Evolutionary conservation across 2,888 invertebrate species (phyloP), one percentile per base, ranked within the genome.

Genomic region (Scrobipalpa costella): DNA sequence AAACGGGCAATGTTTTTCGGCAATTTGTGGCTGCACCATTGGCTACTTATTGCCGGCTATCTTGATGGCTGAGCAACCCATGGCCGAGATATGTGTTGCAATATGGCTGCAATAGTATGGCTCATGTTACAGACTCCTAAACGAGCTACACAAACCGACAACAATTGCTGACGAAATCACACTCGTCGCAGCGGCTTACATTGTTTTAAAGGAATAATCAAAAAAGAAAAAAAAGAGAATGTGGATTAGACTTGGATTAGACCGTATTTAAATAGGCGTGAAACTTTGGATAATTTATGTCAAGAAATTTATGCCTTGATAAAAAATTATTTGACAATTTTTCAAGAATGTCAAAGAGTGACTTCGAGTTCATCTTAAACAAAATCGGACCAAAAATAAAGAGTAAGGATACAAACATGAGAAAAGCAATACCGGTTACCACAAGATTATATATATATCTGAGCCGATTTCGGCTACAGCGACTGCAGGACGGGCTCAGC

Each of bases 351-450:
- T 65, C 67, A 38, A 62, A 62, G 63, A 61, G 58, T 38, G 65
- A 65, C 21, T 64, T 64, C 21, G 55, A 55, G 34, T 33, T 21
- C 50, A 13, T 65, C 40, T 7, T 66, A 33, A 65, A 63, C 40
- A 66, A 44, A 68, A 66, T 66, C 34, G 66, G 64, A 65, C 68
- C 68, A 57, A 68, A 61, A 47, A 66, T 66, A 59, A 21, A 63
- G 63, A 63, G 63, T 34, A 33, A 63, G 15, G 63, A 67, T 63
- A 63, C 64, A 59, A 66, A 63, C 19, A 63, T 67, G 65, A 67
- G 64, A 57, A 52, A 60, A 11, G 63, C 64, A 50, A 67, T 67
- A 57, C 57, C 67, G 34, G 62, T 64, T 19, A n/a, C n/a, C n/a
- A n/a, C n/a, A n/a, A n/a, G n/a, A n/a, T n/a, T n/a, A n/a, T n/a